phyloP scores from a whole-genome alignment of 1,140 invertebrate genomes.

The Bicyclus anynana region DNA sequence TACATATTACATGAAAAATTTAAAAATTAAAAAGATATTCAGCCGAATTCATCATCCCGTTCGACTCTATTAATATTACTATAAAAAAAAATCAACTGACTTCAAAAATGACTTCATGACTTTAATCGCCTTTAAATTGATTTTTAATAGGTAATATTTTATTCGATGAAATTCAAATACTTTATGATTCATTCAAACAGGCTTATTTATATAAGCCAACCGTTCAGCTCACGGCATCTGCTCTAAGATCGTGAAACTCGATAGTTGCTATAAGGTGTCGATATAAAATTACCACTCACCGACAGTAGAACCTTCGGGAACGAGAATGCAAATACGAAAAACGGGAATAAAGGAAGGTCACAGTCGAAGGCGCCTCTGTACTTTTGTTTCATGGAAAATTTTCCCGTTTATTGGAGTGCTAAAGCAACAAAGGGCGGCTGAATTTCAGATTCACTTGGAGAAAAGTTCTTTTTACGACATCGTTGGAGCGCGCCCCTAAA shows the following conservation, averaged over 20 bases:
- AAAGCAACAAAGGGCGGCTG: neutral
- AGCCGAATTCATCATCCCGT: too few relatives aligned
- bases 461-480: conserved; percentile 1
- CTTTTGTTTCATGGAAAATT: neutral
- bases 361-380: neutral
- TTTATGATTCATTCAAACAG: neutral
- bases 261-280: neutral
- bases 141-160: too few relatives aligned
- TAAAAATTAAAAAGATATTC: too few relatives aligned
- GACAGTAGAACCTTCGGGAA: neutral
- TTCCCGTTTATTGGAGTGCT: neutral
- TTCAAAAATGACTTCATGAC: too few relatives aligned
- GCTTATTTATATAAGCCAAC: neutral
- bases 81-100: too few relatives aligned
- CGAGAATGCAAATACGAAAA: neutral
- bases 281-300: neutral
- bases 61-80: too few relatives aligned
- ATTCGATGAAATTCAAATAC: too few relatives aligned
- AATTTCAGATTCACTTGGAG: neutral
- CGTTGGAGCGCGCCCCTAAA: neutral
- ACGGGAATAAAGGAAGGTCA: neutral
- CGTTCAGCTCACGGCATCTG: neutral
- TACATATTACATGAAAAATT: too few relatives aligned
- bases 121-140: too few relatives aligned
- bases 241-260: neutral